Conservation (phyloP, 2,888 invertebrate genomes). For the Meteorus colon region DNA sequence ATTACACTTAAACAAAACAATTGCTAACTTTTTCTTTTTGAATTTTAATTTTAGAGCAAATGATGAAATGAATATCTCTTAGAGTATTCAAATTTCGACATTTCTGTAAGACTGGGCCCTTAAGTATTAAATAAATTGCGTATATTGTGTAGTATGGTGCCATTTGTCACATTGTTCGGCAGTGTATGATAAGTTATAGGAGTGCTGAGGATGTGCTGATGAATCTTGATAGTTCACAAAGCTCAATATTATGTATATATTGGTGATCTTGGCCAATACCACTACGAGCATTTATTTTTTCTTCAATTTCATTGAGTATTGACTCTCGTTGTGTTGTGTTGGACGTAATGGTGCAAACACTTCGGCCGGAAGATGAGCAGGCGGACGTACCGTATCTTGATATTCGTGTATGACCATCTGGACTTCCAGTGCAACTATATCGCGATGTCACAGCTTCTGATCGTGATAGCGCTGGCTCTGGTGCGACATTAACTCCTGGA, state of each 20-base stretch:
- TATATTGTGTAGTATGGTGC: not conserved
- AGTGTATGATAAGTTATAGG: not conserved
- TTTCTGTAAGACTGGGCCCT: not conserved
- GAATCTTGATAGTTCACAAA: conserved; percentile 9
- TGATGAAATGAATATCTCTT: too few relatives aligned
- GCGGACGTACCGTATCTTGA: conserved; percentile 80
- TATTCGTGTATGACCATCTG: conserved; percentile 80
- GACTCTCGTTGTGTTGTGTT: conserved; percentile 59
- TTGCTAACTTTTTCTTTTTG: too few relatives aligned
- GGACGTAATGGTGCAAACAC: conserved; percentile 59
- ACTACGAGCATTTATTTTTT: conserved; percentile 19
- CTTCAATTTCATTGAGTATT: conserved; percentile 54
- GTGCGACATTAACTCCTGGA: conserved; percentile 82
- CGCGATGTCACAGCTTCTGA: conserved; percentile 85
- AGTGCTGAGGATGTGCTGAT: conserved; percentile 1
- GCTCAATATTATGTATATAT: not conserved
- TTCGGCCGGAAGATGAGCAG: conserved; percentile 60
- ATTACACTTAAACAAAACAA: not conserved
- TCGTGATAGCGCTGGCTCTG: conserved; percentile 79
- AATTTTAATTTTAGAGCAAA: too few relatives aligned
- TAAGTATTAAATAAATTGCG: too few relatives aligned
- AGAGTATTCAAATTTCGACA: not conserved
- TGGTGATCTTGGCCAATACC: not conserved
- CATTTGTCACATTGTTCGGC: conserved; percentile 12
- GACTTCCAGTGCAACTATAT: conserved; percentile 85